A percentile compares a stretch with the other conserved stretches of the same genome.
These are phyloP conservation scores for Anas platyrhynchos DNA, from an alignment of 2,113 vertebrate genomes.

Conservation along the genomic window DNA sequence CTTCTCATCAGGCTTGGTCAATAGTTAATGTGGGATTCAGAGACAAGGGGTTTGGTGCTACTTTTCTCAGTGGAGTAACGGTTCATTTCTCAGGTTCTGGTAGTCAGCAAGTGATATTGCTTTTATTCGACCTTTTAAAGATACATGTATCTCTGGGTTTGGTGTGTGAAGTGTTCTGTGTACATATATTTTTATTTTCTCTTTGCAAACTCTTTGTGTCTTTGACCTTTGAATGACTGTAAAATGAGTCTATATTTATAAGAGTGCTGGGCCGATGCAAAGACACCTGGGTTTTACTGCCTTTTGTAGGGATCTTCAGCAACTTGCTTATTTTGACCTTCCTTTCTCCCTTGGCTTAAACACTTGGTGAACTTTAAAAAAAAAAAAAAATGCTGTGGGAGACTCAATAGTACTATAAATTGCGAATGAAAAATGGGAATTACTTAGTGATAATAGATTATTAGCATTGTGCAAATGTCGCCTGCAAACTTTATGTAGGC, in stretches of 20 bases:
- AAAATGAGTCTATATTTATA: background rate
- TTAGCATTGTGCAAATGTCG: background rate
- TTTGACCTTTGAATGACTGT: background rate
- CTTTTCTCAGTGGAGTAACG: background rate
- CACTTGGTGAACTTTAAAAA: background rate
- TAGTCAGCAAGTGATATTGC: background rate
- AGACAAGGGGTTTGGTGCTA: background rate
- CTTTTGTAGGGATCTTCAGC: background rate
- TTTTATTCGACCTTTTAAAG: background rate
- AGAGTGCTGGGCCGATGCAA: background rate
- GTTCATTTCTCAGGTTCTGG: background rate
- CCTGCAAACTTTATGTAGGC: background rate
- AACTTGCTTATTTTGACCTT: background rate
- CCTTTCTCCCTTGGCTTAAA: background rate
- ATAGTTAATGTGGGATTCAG: background rate
- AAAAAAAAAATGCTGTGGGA: background rate
- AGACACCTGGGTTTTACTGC: slow-evolving; percentile 5
- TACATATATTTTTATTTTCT: background rate
- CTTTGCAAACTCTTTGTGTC: background rate
- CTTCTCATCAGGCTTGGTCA: no score
- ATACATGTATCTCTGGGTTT: accelerated
- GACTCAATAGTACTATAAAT: background rate
- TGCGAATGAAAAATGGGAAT: background rate
- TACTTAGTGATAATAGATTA: background rate
- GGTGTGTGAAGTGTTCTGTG: background rate